Conservation (phyloP, 2,797 vertebrate species). For the Myioborus miniatus region DNA sequence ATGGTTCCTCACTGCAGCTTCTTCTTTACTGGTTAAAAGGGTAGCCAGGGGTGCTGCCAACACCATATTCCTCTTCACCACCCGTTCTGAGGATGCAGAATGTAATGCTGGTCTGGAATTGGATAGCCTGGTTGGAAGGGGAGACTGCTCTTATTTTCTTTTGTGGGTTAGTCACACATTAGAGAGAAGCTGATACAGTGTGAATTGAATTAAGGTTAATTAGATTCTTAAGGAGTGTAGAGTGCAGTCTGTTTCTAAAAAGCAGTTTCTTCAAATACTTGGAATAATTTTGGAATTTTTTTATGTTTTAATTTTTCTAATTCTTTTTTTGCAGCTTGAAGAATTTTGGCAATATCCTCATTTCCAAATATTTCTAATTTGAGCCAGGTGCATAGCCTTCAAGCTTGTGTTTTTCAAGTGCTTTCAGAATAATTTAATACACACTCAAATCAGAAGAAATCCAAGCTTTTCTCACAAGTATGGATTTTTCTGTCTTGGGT, state of each 20-base stretch:
- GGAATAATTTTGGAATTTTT: not conserved
- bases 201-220: conserved; percentile 21
- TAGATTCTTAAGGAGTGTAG: not conserved
- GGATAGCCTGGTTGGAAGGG: not conserved
- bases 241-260: not conserved
- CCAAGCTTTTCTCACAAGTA: not conserved
- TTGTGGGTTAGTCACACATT: not conserved
- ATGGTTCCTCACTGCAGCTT: not conserved
- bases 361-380: not conserved
- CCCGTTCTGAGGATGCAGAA: not conserved
- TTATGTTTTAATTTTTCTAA: not conserved
- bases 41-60: not conserved
- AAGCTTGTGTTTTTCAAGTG: not conserved
- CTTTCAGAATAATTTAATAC: not conserved
- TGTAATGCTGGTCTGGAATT: not conserved
- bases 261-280: not conserved
- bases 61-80: not conserved
- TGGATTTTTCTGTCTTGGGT: not conserved
- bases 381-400: not conserved
- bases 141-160: not conserved
- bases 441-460: not conserved
- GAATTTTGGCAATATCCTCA: not conserved
- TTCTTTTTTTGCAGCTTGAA: not conserved
- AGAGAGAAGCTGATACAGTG: not conserved
- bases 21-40: not conserved